Base-by-base conservation (phyloP, 1,140 invertebrate species). In the Calycopis cecrops region DNA sequence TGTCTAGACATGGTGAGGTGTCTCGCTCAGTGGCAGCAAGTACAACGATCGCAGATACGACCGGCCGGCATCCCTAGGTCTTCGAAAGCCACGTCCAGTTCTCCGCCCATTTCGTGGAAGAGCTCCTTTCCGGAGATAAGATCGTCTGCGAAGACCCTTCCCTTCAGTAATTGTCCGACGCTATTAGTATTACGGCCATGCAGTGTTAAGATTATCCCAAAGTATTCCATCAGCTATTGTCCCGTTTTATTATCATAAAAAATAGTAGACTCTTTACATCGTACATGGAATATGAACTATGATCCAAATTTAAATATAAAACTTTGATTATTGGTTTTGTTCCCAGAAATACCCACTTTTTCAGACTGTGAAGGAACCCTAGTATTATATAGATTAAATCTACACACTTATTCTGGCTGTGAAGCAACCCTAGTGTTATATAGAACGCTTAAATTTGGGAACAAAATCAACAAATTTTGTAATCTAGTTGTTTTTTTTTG, bases 81-180 rank as follows among this genome's bases (percentile, higher is more conserved):
- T 78, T 94, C 92, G 91, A 99, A 98, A 63, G 98, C 97, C 75
- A 92, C 91, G 90, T 99, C 97, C 91, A 99, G 91, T 87, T 99
- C 98, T 89, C 98, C 97, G 71, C 96, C 97, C 88, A 99, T 96
- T 74, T 95, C 92, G 89, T 98, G 98, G 93, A 97, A 99, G 89
- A 97, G 94, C 90, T 99, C 97, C 92, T 99, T 99, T 89, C 98
- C 97, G 77, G 93, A 92, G 88, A 99, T 95, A 89, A 99, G 91
- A 88, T 99, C 98, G 94, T 99, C 98, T 99, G 94, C 69, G 76
- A 71, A 81, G 59, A 77, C 65, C 67, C 62, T 53, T 65, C 57
- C 53, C 44, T 59, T 76, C 67, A 76, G 48, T 67, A 38, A 42
- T 10, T 21, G 34, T 21, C 52, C n/a, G 16, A 33, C 56, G 16